A percentile compares a stretch with the other conserved stretches of the same genome.
phyloP scores from a whole-genome alignment of 2,888 invertebrate genomes.

The Erebia palarica region DNA sequence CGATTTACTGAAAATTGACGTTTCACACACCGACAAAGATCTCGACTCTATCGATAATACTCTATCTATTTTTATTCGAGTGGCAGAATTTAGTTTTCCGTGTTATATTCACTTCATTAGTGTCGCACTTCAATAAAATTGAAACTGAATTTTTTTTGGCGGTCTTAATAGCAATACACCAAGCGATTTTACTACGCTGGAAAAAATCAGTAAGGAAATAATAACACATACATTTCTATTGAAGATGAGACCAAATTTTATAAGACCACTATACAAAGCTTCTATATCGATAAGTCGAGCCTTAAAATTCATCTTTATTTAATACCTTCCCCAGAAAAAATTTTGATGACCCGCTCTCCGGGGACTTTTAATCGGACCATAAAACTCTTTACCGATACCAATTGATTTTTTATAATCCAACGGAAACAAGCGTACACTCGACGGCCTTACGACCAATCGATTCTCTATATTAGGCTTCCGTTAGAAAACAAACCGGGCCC shows the following conservation, averaged over 20 bases:
- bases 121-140: not conserved
- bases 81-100: conserved; percentile 29
- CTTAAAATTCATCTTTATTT: conserved; percentile 23
- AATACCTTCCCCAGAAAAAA: conserved; percentile 22
- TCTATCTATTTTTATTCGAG: conserved; percentile 51
- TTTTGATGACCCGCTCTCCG: conserved; percentile 26
- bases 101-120: conserved; percentile 27
- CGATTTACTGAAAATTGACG: conserved; percentile 67
- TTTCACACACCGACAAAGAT: conserved; percentile 53
- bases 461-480: conserved; percentile 75
- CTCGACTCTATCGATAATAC: conserved; percentile 51
- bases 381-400: conserved; percentile 37
- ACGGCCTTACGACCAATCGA: conserved; percentile 71
- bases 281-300: conserved; percentile 15
- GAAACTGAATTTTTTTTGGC: not conserved
- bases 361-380: conserved; percentile 36
- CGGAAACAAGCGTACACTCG: conserved; percentile 62
- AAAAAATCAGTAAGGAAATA: not conserved
- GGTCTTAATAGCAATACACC: not conserved
- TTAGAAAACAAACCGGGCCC: conserved; percentile 73
- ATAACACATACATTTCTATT: not conserved
- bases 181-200: not conserved
- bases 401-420: conserved; percentile 53
- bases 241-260: conserved; percentile 10
- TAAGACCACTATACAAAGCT: conserved; percentile 9